Evolutionary conservation across 2,797 vertebrate genomes (phyloP), one percentile per base, ranked within the genome.

Genomic region (Thunnus albacares): DNA sequence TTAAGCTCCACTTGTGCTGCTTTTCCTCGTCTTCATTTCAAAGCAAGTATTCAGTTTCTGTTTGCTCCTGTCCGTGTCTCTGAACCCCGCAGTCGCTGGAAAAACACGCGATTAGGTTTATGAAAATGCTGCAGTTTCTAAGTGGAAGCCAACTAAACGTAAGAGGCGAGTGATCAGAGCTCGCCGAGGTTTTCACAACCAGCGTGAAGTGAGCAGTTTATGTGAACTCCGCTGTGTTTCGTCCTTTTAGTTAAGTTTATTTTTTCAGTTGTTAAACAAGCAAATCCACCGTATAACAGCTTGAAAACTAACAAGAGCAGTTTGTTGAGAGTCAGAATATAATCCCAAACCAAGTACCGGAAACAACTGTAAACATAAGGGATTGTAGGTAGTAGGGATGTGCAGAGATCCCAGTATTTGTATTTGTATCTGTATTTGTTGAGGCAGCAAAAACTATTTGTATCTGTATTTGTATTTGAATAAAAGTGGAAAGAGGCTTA

Each of bases 11-110:
- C 77, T 74, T 61, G 63, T 67, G 62, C 28, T 10, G 20, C 70
- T 66, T 74, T 47, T 49, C 53, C 22, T 62, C 1, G 4, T 65
- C 47, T 82, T 81, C 26, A 38, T 74, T 78, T 83, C 63, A 76
- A 73, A 82, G 74, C 6, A 0, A 26, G 41, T 22, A 3, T 80
- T 67, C 2, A 47, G 49, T 71, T 79, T 65, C 61, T 74, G n/a
- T 81, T 80, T 76, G 20, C 72, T 71, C n/a, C 9, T n/a, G 28
- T 64, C 10, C 20, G 11, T 20, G 20, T 61, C 61, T 77, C 28
- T 66, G 38, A 75, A 67, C 66, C 9, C 52, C 52, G 9, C 4
- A 30, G 26, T 60, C 49, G 24, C 43, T 41, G 33, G 66, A 57
- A 65, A 74, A 60, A 57, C 75, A 35, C 3, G 11, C 2, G 10